These are phyloP conservation scores for Blastobasis adustella DNA, from an alignment of 2,888 invertebrate species.

Conservation along the genomic window DNA sequence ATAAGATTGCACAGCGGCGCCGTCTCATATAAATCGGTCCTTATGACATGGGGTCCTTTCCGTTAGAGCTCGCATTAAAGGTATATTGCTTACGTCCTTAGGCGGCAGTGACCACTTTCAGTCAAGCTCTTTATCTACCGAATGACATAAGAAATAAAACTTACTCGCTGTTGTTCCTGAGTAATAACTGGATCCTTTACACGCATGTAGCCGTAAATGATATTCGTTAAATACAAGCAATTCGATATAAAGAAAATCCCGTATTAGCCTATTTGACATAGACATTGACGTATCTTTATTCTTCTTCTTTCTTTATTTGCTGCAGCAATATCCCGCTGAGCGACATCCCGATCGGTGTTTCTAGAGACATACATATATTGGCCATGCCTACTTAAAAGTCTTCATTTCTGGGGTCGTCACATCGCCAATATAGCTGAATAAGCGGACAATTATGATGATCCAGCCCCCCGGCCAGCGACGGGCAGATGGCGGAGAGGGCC, in stretches of 20 bases:
- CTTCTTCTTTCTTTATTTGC: no score
- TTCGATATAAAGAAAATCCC: slow-evolving; percentile 68
- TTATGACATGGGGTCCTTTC: no score
- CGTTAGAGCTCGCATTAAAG: no score
- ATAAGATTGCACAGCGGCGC: no score
- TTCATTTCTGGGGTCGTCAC: slow-evolving; percentile 75
- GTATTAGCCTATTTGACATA: slow-evolving; percentile 69
- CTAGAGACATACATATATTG: slow-evolving; percentile 77
- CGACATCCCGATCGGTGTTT: slow-evolving; percentile 75
- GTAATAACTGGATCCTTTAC: slow-evolving; percentile 61
- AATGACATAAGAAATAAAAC: slow-evolving; percentile 18
- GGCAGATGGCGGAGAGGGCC: slow-evolving; percentile 71
- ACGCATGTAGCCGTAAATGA: slow-evolving; percentile 65
- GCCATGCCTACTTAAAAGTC: slow-evolving; percentile 78
- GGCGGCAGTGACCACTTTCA: no score
- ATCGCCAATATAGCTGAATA: slow-evolving; percentile 78
- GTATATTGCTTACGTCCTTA: no score
- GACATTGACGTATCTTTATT: no score
- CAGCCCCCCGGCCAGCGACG: slow-evolving; percentile 74
- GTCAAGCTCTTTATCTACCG: no score
- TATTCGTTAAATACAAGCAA: slow-evolving; percentile 66
- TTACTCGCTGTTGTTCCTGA: slow-evolving; percentile 55
- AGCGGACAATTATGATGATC: slow-evolving; percentile 75
- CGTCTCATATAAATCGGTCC: no score
- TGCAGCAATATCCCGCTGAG: slow-evolving; percentile 71